Evolutionary conservation across 2,113 vertebrate species (phyloP).

Genomic region (Vulpes ferrilata): DNA sequence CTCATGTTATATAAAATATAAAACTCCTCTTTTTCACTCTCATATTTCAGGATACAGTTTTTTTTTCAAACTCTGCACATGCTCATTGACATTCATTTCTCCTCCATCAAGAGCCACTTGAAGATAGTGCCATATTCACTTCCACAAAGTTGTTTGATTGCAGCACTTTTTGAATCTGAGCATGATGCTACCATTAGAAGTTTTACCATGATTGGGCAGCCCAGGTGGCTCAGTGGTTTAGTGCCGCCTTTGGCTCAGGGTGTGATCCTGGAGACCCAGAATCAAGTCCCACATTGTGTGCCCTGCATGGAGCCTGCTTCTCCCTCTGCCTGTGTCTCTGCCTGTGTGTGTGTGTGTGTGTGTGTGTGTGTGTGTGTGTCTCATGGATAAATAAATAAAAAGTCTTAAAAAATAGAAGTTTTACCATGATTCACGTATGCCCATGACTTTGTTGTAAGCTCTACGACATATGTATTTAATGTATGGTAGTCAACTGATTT

Average conservation of each 20-base stretch:
- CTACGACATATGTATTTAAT: background rate
- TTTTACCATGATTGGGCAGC: background rate
- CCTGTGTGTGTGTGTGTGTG: no score
- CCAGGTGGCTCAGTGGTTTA: no score
- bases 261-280: no score
- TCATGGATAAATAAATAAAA: no score
- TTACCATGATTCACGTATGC: background rate
- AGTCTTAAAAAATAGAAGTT: background rate
- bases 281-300: no score
- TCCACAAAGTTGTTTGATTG: background rate
- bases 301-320: no score
- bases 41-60: background rate
- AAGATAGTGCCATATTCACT: background rate
- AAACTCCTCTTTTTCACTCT: background rate
- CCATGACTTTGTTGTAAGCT: background rate
- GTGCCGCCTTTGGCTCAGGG: no score
- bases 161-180: background rate
- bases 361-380: no score
- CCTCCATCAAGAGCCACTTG: slow-evolving; percentile 24
- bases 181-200: background rate
- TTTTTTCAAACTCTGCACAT: background rate
- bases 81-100: slow-evolving; percentile 12
- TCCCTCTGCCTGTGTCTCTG: no score
- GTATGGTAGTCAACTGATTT: slow-evolving; percentile 1
- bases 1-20: background rate